These are phyloP conservation scores for Drosophila borealis DNA, from an alignment of 2,888 invertebrate species.

Conservation along the genomic window DNA sequence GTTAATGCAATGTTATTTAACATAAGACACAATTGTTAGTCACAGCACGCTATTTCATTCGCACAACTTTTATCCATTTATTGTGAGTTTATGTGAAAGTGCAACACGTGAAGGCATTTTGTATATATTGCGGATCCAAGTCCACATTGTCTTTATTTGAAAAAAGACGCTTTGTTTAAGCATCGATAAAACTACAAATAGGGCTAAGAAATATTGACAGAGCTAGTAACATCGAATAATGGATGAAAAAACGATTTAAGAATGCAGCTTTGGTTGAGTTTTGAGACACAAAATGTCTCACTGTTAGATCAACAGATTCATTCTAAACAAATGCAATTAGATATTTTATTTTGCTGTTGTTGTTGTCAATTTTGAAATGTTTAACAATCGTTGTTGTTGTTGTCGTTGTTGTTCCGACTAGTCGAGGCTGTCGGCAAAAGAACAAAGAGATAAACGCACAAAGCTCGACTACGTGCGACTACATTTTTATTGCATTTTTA, in stretches of 20 bases:
- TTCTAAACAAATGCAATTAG: constrained; percentile 31
- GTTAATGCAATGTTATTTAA: not conserved
- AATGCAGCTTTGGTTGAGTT: not conserved
- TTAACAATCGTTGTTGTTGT: constrained; percentile 20
- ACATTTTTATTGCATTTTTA: constrained; percentile 69
- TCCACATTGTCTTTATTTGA: too few species aligned
- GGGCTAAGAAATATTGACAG: too few species aligned
- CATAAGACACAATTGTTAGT: too few species aligned
- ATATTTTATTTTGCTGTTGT: constrained; percentile 9
- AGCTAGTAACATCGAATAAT: too few species aligned
- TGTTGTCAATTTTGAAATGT: constrained; percentile 38
- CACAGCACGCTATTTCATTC: too few species aligned
- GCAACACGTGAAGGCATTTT: too few species aligned
- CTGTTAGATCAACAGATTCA: not conserved
- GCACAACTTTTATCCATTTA: too few species aligned
- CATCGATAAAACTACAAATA: too few species aligned
- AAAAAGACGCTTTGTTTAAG: too few species aligned
- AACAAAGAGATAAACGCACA: constrained; percentile 59
- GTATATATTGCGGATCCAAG: too few species aligned
- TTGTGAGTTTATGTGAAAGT: too few species aligned
- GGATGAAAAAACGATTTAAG: not conserved
- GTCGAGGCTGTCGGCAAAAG: constrained; percentile 49
- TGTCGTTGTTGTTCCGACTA: constrained; percentile 15
- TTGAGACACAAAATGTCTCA: not conserved
- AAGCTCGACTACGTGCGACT: constrained; percentile 46